A percentile compares a stretch with the other conserved stretches of the same genome.
phyloP scores from a whole-genome alignment of 1,140 invertebrate species.

The Aethina tumida region DNA sequence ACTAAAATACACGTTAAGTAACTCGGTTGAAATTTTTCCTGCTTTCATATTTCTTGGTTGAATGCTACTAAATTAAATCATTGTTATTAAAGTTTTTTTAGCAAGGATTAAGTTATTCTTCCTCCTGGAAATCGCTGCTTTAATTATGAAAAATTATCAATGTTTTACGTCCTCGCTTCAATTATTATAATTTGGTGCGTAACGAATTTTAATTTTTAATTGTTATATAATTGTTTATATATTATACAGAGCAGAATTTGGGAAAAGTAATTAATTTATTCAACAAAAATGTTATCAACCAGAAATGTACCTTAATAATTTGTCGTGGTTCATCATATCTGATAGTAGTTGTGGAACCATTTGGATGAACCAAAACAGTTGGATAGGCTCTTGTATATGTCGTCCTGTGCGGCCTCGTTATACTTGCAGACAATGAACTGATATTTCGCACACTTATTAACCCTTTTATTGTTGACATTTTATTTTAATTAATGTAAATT shows the following conservation, averaged over 20 bases:
- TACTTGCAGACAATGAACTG: constrained; percentile 30
- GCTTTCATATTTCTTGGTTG: no score
- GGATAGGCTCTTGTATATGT: constrained; percentile 29
- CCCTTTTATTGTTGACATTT: background rate
- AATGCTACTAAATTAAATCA: no score
- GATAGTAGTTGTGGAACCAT: constrained; percentile 77
- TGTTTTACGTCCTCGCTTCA: no score
- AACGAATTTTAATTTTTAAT: no score
- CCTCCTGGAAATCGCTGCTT: no score
- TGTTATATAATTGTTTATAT: constrained; percentile 3
- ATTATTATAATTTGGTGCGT: no score
- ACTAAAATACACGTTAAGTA: background rate
- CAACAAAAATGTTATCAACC: constrained; percentile 10
- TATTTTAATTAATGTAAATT: no score
- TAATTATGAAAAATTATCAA: no score
- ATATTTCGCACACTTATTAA: constrained; percentile 23
- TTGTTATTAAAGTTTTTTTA: no score
- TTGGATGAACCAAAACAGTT: constrained; percentile 61
- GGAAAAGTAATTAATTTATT: constrained; percentile 1
- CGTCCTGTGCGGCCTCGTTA: constrained; percentile 31
- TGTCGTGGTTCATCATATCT: constrained; percentile 72
- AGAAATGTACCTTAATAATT: constrained; percentile 80
- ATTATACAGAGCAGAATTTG: background rate
- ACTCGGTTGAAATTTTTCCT: no score
- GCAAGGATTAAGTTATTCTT: no score